Percentiles rank a stretch among this genome's conserved stretches.
Evolutionary conservation across 1,140 invertebrate species (phyloP).

Genomic region (Acromyrmex charruanus): DNA sequence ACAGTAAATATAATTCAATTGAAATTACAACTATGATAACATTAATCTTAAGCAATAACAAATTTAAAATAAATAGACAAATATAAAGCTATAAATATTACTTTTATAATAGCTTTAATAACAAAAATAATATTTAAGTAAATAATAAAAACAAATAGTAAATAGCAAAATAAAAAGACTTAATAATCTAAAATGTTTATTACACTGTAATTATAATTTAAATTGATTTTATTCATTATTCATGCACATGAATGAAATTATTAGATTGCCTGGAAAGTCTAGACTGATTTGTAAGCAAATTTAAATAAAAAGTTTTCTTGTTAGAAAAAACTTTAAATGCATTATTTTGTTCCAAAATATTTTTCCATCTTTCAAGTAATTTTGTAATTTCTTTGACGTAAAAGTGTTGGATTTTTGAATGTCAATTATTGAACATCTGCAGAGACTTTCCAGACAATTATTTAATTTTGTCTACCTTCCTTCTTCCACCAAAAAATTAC

Average conservation of each 20-base stretch:
- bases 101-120: not conserved
- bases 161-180: not conserved
- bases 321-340: too few species aligned
- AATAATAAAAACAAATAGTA: not conserved
- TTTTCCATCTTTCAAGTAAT: too few species aligned
- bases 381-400: too few species aligned
- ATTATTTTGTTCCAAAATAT: too few species aligned
- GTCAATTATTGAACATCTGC: too few species aligned
- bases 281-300: too few species aligned
- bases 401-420: too few species aligned
- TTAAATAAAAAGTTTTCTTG: too few species aligned
- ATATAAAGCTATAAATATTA: not conserved
- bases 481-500: slow-evolving; percentile 28
- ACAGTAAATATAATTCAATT: not conserved
- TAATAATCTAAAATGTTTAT: not conserved
- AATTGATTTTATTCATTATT: not conserved
- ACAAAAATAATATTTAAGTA: too few species aligned
- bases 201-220: not conserved
- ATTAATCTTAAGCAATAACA: not conserved
- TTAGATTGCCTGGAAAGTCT: too few species aligned
- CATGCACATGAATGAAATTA: not conserved
- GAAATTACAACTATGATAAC: too few species aligned
- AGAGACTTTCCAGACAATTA: too few species aligned
- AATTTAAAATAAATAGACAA: not conserved
- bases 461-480: slow-evolving; percentile 1